Percentiles rank a stretch among this genome's conserved stretches.
Evolutionary conservation across 1,140 invertebrate species (phyloP).

Genomic region (Aethina tumida): DNA sequence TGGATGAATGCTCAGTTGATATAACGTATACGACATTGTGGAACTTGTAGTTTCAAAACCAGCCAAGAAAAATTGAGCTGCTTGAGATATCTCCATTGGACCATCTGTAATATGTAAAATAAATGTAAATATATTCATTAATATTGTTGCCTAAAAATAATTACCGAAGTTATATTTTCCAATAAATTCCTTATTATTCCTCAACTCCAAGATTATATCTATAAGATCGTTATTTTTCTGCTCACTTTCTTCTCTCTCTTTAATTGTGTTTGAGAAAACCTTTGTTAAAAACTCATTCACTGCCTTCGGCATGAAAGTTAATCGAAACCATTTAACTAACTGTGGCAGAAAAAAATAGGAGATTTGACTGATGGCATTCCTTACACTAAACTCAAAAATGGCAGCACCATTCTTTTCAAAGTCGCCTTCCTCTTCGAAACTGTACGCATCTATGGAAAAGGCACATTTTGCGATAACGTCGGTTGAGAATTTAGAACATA

Average conservation of each 20-base stretch:
- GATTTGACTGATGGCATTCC: no score
- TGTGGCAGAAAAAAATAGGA: no score
- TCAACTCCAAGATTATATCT: conserved; percentile 6
- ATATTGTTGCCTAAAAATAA: not conserved
- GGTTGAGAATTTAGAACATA: conserved; percentile 37
- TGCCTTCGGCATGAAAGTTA: no score
- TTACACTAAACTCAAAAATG: conserved; percentile 19
- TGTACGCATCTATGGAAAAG: conserved; percentile 37
- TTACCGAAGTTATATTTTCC: not conserved
- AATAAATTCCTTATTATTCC: not conserved
- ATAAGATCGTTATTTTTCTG: conserved; percentile 6
- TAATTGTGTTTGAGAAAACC: not conserved
- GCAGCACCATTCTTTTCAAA: conserved; percentile 25
- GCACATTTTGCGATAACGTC: conserved; percentile 39
- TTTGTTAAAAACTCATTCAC: not conserved
- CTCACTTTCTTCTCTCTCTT: conserved; percentile 1
- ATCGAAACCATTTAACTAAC: no score
- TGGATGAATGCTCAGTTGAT: no score
- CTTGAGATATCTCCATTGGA: no score
- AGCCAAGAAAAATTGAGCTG: conserved; percentile 8
- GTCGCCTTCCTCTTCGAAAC: conserved; percentile 33
- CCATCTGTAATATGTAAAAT: no score
- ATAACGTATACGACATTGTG: no score
- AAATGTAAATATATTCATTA: not conserved
- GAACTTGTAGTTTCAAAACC: conserved; percentile 10